Conservation (phyloP, 2,797 vertebrate species). For the Hafferia zeledoni region DNA sequence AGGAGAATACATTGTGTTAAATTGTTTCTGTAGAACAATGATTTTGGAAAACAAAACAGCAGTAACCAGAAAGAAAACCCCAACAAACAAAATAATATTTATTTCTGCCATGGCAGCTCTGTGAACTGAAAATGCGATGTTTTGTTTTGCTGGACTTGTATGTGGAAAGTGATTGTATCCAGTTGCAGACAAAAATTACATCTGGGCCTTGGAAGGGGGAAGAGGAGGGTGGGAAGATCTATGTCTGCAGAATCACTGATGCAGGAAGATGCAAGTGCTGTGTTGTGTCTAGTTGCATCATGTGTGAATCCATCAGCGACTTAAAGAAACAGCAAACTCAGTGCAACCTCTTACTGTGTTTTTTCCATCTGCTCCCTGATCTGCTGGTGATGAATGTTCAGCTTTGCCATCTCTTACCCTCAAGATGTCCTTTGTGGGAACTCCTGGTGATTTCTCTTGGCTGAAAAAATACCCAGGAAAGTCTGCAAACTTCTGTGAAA, state of each 20-base stretch:
- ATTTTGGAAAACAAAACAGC: conserved; percentile 1
- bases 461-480: neutral
- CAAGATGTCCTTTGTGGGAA: neutral
- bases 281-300: conserved; percentile 70
- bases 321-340: conserved; percentile 59
- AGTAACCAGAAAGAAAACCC: conserved; percentile 8
- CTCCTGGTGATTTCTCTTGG: neutral
- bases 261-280: conserved; percentile 67
- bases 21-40: conserved; percentile 30
- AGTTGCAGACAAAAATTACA: conserved; percentile 29
- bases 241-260: conserved; percentile 66
- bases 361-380: conserved; percentile 59
- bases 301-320: conserved; percentile 67
- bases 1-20: neutral
- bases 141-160: conserved; percentile 49
- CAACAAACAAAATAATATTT: conserved; percentile 58
- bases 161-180: conserved; percentile 1
- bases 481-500: neutral
- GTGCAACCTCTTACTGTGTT: conserved; percentile 30
- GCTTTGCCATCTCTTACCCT: neutral
- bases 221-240: conserved; percentile 58
- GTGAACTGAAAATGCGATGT: conserved; percentile 35
- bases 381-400: conserved; percentile 1
- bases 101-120: conserved; percentile 11
- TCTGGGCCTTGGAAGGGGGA: conserved; percentile 49